Conservation (phyloP, 2,113 vertebrate genomes). For the Hucho hucho region DNA sequence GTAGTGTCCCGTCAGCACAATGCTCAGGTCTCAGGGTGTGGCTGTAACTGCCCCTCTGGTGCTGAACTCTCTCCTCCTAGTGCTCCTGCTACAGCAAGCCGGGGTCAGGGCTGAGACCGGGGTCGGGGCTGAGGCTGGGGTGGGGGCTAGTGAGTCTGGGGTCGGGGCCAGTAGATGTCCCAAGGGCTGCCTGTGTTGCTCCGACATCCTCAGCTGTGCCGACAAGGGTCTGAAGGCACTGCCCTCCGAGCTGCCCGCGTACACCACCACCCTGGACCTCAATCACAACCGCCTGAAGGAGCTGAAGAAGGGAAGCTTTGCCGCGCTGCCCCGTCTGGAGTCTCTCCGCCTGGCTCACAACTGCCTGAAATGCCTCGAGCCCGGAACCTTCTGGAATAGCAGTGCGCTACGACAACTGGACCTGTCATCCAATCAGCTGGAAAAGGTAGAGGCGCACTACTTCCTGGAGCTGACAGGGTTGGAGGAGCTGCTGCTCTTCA, state of each 20-base stretch:
- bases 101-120: background rate
- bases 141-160: too few species aligned
- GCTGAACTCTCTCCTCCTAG: slow-evolving; percentile 32
- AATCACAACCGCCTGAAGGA: slow-evolving; percentile 83
- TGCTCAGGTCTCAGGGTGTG: slow-evolving; percentile 41
- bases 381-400: slow-evolving; percentile 76
- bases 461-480: slow-evolving; percentile 80
- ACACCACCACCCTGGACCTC: slow-evolving; percentile 82
- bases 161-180: slow-evolving; percentile 57
- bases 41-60: slow-evolving; percentile 9
- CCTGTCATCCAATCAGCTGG: slow-evolving; percentile 88
- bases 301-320: slow-evolving; percentile 74
- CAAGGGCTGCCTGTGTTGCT: slow-evolving; percentile 79
- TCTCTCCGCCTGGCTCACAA: slow-evolving; percentile 84
- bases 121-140: too few species aligned
- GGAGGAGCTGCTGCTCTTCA: slow-evolving; percentile 89
- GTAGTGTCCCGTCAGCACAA: slow-evolving; percentile 28
- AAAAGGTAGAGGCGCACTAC: slow-evolving; percentile 70
- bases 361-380: slow-evolving; percentile 68
- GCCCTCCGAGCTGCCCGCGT: slow-evolving; percentile 73
- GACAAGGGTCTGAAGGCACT: slow-evolving; percentile 70
- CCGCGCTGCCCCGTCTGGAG: slow-evolving; percentile 74
- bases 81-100: slow-evolving; percentile 28
- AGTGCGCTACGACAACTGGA: slow-evolving; percentile 84
- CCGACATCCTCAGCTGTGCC: slow-evolving; percentile 90